A percentile compares a stretch with the other conserved stretches of the same genome.
Conservation (phyloP, 2,888 invertebrate species). For the Labia minor region DNA sequence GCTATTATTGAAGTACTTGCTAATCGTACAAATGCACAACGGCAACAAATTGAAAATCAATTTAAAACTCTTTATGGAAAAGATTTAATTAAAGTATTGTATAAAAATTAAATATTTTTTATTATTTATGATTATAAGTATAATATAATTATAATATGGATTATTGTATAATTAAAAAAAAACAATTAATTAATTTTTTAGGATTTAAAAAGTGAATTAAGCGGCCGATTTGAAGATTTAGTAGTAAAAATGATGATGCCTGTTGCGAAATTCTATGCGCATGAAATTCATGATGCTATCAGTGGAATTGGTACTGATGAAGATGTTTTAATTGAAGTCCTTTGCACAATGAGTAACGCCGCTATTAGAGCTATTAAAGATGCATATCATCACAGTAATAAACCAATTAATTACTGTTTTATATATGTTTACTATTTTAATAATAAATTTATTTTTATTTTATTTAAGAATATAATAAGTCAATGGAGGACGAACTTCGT, state of each 20-base stretch:
- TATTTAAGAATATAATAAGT: conserved; percentile 63
- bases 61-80: conserved; percentile 83
- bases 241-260: conserved; percentile 76
- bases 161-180: neutral
- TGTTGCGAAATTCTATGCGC: conserved; percentile 71
- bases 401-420: neutral
- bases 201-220: conserved; percentile 78
- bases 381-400: conserved; percentile 61
- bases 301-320: conserved; percentile 74
- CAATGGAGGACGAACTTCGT: conserved; percentile 70
- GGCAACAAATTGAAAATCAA: conserved; percentile 66
- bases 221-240: conserved; percentile 76
- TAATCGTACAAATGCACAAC: conserved; percentile 71
- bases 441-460: conserved; percentile 25
- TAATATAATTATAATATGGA: neutral
- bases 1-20: conserved; percentile 75
- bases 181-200: conserved; percentile 46
- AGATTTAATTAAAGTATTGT: conserved; percentile 33
- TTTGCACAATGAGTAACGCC: conserved; percentile 76
- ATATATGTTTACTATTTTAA: neutral
- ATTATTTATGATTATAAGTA: conserved; percentile 20
- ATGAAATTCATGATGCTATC: conserved; percentile 72
- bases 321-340: conserved; percentile 75
- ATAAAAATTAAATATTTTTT: conserved; percentile 15
- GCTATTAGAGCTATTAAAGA: conserved; percentile 70